These are phyloP conservation scores for Cuculus canorus DNA, from an alignment of 2,797 vertebrate genomes.

Conservation along the genomic window DNA sequence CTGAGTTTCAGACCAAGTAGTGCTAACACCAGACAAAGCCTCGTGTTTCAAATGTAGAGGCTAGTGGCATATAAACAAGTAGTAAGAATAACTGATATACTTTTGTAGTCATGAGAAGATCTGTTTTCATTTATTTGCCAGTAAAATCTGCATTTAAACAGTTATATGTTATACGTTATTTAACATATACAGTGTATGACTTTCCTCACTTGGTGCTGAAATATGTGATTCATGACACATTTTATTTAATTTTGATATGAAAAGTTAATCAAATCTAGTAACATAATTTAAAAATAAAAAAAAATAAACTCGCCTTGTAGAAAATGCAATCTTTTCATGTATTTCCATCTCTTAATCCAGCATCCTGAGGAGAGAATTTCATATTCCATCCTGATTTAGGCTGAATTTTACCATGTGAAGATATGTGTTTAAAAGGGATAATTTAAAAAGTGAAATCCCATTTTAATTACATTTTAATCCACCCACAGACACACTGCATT, in stretches of 20 bases:
- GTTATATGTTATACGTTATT: background rate
- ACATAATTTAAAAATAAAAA: background rate
- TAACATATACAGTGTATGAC: background rate
- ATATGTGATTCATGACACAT: background rate
- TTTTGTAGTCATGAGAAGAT: background rate
- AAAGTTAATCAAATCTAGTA: background rate
- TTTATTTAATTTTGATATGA: background rate
- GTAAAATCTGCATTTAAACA: background rate
- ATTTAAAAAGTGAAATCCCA: background rate
- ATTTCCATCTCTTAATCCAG: background rate
- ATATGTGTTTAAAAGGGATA: background rate
- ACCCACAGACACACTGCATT: background rate
- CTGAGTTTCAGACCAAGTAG: background rate
- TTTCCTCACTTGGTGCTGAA: background rate
- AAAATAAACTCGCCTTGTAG: background rate
- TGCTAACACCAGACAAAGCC: background rate
- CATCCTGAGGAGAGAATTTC: background rate
- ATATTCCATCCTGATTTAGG: conserved; percentile 1
- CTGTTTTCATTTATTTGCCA: background rate
- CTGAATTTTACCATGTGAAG: background rate
- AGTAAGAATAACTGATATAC: background rate
- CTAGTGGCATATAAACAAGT: background rate
- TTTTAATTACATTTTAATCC: conserved; percentile 21
- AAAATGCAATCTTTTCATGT: conserved; percentile 5
- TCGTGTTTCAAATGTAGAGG: background rate